phyloP scores from a whole-genome alignment of 2,888 invertebrate genomes.

The Xylota segnis region DNA sequence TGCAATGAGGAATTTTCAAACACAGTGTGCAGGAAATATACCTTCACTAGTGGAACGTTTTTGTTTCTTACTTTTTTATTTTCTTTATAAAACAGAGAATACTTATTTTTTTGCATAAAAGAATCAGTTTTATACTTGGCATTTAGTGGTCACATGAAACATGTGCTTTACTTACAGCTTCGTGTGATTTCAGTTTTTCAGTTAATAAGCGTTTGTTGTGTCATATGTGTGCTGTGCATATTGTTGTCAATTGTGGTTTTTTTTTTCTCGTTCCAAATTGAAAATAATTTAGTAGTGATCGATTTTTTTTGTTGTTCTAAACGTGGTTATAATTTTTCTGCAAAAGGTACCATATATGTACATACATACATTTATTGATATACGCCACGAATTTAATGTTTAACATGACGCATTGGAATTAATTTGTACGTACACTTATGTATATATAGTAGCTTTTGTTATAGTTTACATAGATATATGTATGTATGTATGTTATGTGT shows the following conservation, averaged over 20 bases:
- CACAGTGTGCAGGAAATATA: slow-evolving; percentile 21
- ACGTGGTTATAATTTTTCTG: slow-evolving; percentile 6
- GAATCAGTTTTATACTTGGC: slow-evolving; percentile 21
- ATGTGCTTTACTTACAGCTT: slow-evolving; percentile 62
- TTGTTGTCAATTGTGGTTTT: not conserved
- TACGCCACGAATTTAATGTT: slow-evolving; percentile 35
- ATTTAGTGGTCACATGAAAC: slow-evolving; percentile 57
- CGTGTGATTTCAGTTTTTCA: slow-evolving; percentile 58
- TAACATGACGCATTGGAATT: slow-evolving; percentile 55
- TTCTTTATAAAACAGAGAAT: not conserved
- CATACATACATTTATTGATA: not conserved
- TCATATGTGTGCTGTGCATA: slow-evolving; percentile 17
- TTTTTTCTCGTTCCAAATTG: slow-evolving; percentile 3
- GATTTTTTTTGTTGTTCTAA: slow-evolving; percentile 6
- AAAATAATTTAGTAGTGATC: slow-evolving; percentile 17
- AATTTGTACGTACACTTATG: slow-evolving; percentile 23
- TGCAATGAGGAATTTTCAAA: slow-evolving; percentile 29
- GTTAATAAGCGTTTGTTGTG: slow-evolving; percentile 29
- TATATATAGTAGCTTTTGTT: slow-evolving; percentile 35
- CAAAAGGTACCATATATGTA: slow-evolving; percentile 1
- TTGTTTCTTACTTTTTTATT: not conserved
- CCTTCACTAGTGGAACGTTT: not conserved
- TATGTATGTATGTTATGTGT: slow-evolving; percentile 23
- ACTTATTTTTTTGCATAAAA: slow-evolving; percentile 11
- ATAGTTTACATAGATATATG: slow-evolving; percentile 26